Evolutionary conservation across 2,888 invertebrate species (phyloP).

Genomic region (Hyppa rectilinea): DNA sequence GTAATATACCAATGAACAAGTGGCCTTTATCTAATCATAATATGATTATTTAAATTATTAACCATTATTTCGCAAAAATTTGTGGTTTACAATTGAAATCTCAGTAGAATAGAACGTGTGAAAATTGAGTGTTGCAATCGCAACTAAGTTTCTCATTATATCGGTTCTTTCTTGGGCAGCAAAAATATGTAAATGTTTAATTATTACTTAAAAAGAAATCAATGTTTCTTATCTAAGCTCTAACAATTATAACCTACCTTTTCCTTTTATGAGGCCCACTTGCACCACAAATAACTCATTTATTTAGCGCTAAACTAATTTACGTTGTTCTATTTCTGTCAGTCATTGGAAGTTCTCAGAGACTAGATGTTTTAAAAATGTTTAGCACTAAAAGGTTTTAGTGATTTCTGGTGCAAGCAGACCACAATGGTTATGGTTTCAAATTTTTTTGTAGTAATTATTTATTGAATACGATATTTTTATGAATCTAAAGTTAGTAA

Average conservation of each 20-base stretch:
- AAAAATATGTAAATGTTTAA: conserved; percentile 18
- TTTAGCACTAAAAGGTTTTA: neutral
- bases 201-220: conserved; percentile 16
- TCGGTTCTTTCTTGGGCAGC: conserved; percentile 25
- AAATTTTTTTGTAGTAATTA: conserved; percentile 10
- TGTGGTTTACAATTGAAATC: conserved; percentile 36
- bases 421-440: conserved; percentile 2
- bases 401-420: neutral
- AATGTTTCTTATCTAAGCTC: conserved; percentile 31
- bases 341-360: neutral
- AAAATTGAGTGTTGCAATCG: conserved; percentile 9
- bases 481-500: conserved; percentile 26
- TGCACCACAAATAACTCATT: neutral
- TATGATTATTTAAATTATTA: conserved; percentile 14
- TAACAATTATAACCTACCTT: conserved; percentile 4
- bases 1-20: conserved; percentile 18
- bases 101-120: conserved; percentile 36
- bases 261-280: neutral
- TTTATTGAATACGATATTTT: conserved; percentile 19
- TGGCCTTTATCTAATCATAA: conserved; percentile 50
- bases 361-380: neutral
- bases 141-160: conserved; percentile 17
- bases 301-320: neutral
- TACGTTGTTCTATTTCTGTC: neutral
- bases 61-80: conserved; percentile 25